A percentile compares a stretch with the other conserved stretches of the same genome.
Evolutionary conservation across 1,140 invertebrate species (phyloP).

Genomic region (Anastatus disparis): DNA sequence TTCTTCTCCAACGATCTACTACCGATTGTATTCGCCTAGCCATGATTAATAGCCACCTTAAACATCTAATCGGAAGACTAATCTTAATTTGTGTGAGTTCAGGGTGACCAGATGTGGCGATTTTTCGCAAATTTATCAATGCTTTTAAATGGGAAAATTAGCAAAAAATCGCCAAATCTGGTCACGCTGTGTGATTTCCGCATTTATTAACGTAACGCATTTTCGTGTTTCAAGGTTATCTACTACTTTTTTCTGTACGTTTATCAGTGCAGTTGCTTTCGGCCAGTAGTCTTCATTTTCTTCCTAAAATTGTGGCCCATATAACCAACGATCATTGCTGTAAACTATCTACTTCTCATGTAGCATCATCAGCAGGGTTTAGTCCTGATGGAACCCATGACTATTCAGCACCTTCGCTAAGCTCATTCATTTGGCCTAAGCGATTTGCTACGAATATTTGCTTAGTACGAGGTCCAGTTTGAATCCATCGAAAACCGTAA

Average conservation of each 20-base stretch:
- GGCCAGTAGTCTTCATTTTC: neutral
- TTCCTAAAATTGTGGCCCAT: neutral
- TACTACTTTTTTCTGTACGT: neutral
- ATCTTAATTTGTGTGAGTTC: no score
- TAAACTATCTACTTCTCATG: slow-evolving; percentile 42
- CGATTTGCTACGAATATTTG: slow-evolving; percentile 52
- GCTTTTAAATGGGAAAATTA: neutral
- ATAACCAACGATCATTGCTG: neutral
- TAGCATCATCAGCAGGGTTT: slow-evolving; percentile 56
- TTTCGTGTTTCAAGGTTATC: neutral
- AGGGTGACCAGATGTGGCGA: no score
- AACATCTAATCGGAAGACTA: neutral
- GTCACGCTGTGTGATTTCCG: neutral
- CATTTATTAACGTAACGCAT: neutral
- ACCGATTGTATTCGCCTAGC: neutral
- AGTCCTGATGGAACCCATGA: slow-evolving; percentile 54
- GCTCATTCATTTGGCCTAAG: slow-evolving; percentile 51
- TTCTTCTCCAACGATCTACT: neutral
- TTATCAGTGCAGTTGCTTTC: neutral
- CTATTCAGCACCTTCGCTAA: slow-evolving; percentile 53
- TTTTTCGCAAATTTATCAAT: no score
- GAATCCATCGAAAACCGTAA: slow-evolving; percentile 52
- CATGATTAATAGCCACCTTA: neutral
- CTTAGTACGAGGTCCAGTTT: slow-evolving; percentile 5
- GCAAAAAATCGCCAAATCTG: no score